phyloP scores from a whole-genome alignment of 2,888 invertebrate genomes.

The Scrobipalpa costella region DNA sequence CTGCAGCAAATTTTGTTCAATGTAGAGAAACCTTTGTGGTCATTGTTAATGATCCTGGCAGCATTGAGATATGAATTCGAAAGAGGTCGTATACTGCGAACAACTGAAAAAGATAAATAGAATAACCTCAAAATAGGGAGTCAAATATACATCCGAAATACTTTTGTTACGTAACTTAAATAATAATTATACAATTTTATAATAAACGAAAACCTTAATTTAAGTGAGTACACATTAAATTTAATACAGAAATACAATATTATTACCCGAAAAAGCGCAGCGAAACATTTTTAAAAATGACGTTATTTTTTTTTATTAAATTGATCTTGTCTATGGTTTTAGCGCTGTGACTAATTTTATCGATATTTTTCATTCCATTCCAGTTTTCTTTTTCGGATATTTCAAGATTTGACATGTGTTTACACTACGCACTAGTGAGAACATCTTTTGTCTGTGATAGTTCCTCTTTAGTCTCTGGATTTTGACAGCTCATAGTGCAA shows the following conservation, averaged over 20 bases:
- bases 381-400: not conserved
- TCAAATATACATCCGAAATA: slow-evolving; percentile 36
- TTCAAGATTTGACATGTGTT: not conserved
- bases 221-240: slow-evolving; percentile 34
- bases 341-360: no score
- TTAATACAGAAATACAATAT: slow-evolving; percentile 27
- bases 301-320: slow-evolving; percentile 25
- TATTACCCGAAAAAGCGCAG: slow-evolving; percentile 60
- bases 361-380: no score
- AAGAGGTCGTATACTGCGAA: slow-evolving; percentile 58
- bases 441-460: slow-evolving; percentile 23
- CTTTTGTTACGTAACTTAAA: slow-evolving; percentile 27
- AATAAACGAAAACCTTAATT: slow-evolving; percentile 14
- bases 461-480: slow-evolving; percentile 52
- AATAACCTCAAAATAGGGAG: slow-evolving; percentile 55
- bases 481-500: slow-evolving; percentile 72
- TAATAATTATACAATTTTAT: not conserved
- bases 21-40: slow-evolving; percentile 48
- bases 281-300: slow-evolving; percentile 59
- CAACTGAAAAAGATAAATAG: slow-evolving; percentile 61
- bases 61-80: slow-evolving; percentile 49
- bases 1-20: slow-evolving; percentile 37
- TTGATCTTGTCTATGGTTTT: not conserved
- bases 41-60: slow-evolving; percentile 53
- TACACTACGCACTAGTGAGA: not conserved